Base-by-base conservation (phyloP, 2,797 vertebrate genomes). In the Tinamus major region DNA sequence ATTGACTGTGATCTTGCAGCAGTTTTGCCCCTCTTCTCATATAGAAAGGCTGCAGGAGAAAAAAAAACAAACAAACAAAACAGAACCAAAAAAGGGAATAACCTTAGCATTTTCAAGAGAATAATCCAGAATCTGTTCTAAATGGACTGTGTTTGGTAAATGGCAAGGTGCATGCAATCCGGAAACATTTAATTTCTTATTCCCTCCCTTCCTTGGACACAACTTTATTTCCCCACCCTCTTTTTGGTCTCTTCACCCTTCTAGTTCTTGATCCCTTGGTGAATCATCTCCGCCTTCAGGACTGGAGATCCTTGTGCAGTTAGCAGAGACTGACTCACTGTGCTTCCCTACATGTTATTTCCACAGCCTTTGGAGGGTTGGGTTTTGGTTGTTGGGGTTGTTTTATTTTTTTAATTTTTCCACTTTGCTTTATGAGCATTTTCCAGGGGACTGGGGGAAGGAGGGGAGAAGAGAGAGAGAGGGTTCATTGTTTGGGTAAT, bases 291-390 rank as follows among this genome's bases (percentile, higher is more conserved):
- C 9, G 72, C 77, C 26, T 64, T 29, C 62, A 92, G 80, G 88
- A 87, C 85, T n/a, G 29, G 92, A 95, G 93, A 95, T 91, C 67
- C 19, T 41, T 63, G 72, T 6, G 7, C 3, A 33, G 87, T 79
- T 86, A 91, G 72, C 91, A 90, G 61, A 92, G 81, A 82, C 95
- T 97, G 96, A 97, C 94, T 97, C 97, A 97, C 91, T 88, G 75
- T 89, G 68, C 77, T 95, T 55, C 72, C 62, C 92, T 42, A 72
- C 75, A 49, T 61, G 68, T 92, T 96, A 77, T 96, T 92, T 94
- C 92, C 93, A 92, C 77, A 85, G 55, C 64, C 79, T 68, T 90
- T 44, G 49, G 69, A 96, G 91, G 71, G 53, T 27, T 93, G 70
- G 53, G 75, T 35, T 94, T 91, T 67, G 44, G 51, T 90, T 79